phyloP scores from a whole-genome alignment of 2,888 invertebrate species.

The Odontothrips loti region DNA sequence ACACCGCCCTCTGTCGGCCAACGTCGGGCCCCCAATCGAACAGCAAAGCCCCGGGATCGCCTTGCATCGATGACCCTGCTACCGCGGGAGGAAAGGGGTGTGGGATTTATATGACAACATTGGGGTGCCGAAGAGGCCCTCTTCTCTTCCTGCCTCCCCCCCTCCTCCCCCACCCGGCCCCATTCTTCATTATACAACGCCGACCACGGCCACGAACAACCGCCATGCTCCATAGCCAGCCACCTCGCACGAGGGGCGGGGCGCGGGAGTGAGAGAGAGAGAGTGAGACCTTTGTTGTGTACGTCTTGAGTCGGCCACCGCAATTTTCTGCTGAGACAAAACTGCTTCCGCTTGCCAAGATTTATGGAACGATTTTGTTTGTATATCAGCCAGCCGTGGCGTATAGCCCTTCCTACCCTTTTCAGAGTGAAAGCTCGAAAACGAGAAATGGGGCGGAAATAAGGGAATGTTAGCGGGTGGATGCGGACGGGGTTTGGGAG shows the following conservation, averaged over 20 bases:
- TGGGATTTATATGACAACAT: slow-evolving; percentile 14
- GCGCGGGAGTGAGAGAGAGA: not conserved
- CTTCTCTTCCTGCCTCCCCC: not conserved
- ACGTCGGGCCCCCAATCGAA: not conserved
- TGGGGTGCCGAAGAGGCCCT: not conserved
- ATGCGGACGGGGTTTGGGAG: too few species aligned
- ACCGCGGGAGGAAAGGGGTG: not conserved
- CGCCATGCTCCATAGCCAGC: not conserved
- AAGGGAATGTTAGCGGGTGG: too few species aligned
- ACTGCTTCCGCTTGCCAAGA: not conserved
- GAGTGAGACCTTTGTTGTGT: not conserved
- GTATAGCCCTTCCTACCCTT: too few species aligned
- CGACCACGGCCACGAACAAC: too few species aligned
- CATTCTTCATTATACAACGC: not conserved
- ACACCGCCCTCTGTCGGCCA: not conserved
- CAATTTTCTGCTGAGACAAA: slow-evolving; percentile 11
- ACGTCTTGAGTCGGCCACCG: not conserved
- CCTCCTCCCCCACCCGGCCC: not conserved
- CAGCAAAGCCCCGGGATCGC: not conserved
- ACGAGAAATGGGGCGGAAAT: too few species aligned
- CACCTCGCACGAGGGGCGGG: not conserved
- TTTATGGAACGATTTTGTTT: slow-evolving; percentile 11
- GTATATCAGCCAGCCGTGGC: not conserved
- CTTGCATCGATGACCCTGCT: slow-evolving; percentile 11
- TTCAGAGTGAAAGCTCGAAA: too few species aligned